Evolutionary conservation across 1,140 invertebrate genomes (phyloP).

Genomic region (Apolygus lucorum): DNA sequence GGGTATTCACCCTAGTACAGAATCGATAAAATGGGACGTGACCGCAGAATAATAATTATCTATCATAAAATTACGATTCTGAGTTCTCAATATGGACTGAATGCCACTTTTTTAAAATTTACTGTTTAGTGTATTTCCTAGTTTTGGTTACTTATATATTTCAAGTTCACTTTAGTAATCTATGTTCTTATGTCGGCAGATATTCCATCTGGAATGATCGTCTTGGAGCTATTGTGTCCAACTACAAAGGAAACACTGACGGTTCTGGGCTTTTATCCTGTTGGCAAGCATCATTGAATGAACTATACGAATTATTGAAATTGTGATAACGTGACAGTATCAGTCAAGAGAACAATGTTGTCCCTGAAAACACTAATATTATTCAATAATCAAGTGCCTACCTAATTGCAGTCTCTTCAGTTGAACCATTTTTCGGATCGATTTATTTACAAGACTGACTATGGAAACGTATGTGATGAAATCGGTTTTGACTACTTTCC

Average conservation of each 20-base stretch:
- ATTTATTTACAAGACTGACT: too few relatives aligned
- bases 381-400: too few relatives aligned
- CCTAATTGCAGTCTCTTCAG: too few relatives aligned
- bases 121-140: background rate
- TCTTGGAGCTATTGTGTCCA: slow-evolving; percentile 67
- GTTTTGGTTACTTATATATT: background rate
- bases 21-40: background rate
- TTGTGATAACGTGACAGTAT: too few relatives aligned
- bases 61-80: background rate
- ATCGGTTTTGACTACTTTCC: too few relatives aligned
- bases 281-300: slow-evolving; percentile 41
- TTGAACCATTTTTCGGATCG: too few relatives aligned
- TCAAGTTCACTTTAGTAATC: background rate
- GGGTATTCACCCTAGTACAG: too few relatives aligned
- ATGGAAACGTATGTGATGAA: too few relatives aligned
- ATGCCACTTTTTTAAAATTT: background rate
- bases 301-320: slow-evolving; percentile 26
- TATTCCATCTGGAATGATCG: slow-evolving; percentile 65
- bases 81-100: background rate
- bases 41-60: too few relatives aligned
- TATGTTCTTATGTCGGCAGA: slow-evolving; percentile 41
- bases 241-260: slow-evolving; percentile 60
- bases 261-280: slow-evolving; percentile 61
- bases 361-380: too few relatives aligned
- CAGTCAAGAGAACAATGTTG: too few relatives aligned